Evolutionary conservation across 2,888 invertebrate genomes (phyloP), one percentile per base, ranked within the genome.

Genomic region (Sesamia inferens): DNA sequence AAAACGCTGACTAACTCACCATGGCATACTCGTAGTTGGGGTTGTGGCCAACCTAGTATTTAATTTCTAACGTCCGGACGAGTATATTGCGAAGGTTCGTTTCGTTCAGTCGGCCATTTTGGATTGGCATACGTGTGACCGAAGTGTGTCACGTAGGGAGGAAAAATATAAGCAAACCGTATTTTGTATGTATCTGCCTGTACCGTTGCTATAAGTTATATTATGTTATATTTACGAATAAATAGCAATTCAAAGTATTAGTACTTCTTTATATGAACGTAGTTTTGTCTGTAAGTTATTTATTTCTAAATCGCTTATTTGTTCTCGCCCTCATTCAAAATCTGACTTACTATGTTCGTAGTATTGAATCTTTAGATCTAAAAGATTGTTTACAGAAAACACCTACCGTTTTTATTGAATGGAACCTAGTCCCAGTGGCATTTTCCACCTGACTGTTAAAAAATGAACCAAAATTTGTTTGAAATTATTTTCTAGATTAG

Each of bases 91-190:
- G 71, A 48, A 39, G 48, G 61, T 54, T 77, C 39, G 47, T 51
- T 39, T 79, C 44, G 55, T 62, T 62, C 14, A 39, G 24, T 31
- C 51, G 8, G 70, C 68, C 71, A 59, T 62, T 44, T 77, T 77
- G 31, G 19, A 82, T 82, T 71, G 67, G 55, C 44, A 64, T 31
- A 68, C 62, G 75, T 67, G 81, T 48, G 54, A 67, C 57, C 13
- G 54, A 67, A 67, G 51, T 42, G 11, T 77, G 81, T 67, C 77
- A 78, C 61, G 81, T 67, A 31, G 22, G n/a, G 47, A 44, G 39
- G 22, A 19, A 74, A 54, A 54, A 74, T 72, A 57, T 42, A n/a
- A 63, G 63, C 14, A 24, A 39, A 24, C 5, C 1, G 8, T 75
- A 54, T 51, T 51, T 51, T 48, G 24, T 68, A 64, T 72, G 57